Evolutionary conservation across 2,888 invertebrate genomes (phyloP).

Genomic region (Altica lythri): DNA sequence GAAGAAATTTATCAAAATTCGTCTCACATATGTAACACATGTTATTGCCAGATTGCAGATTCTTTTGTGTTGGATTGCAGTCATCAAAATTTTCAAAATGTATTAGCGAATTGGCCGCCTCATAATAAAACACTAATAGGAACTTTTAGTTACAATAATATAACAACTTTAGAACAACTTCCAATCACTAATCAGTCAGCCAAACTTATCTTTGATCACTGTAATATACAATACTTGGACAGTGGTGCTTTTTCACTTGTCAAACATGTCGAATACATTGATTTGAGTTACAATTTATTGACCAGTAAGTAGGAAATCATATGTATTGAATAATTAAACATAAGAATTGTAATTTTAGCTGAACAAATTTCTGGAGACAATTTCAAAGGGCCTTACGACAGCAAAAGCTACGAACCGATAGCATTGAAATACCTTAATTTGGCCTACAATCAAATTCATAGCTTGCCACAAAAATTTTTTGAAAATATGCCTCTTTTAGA

Average conservation of each 20-base stretch:
- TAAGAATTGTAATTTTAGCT: no score
- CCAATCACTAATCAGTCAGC: conserved; percentile 57
- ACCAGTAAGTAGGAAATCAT: conserved; percentile 61
- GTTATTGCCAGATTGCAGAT: conserved; percentile 44
- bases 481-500: conserved; percentile 67
- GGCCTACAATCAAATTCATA: conserved; percentile 67
- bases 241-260: conserved; percentile 61
- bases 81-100: conserved; percentile 41
- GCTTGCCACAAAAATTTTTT: conserved; percentile 65
- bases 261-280: conserved; percentile 60
- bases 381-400: conserved; percentile 69
- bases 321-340: no score
- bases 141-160: conserved; percentile 64
- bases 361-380: conserved; percentile 67
- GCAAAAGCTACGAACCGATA: conserved; percentile 62
- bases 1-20: conserved; percentile 39
- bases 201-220: conserved; percentile 62
- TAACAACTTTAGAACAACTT: conserved; percentile 57
- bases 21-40: conserved; percentile 43
- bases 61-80: conserved; percentile 49
- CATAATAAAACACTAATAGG: conserved; percentile 57
- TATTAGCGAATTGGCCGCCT: conserved; percentile 54
- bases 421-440: conserved; percentile 65
- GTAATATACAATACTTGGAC: conserved; percentile 60
- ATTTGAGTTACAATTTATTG: conserved; percentile 63